Conservation (phyloP, 2,113 vertebrate species). For the Chelonoidis abingdonii region DNA sequence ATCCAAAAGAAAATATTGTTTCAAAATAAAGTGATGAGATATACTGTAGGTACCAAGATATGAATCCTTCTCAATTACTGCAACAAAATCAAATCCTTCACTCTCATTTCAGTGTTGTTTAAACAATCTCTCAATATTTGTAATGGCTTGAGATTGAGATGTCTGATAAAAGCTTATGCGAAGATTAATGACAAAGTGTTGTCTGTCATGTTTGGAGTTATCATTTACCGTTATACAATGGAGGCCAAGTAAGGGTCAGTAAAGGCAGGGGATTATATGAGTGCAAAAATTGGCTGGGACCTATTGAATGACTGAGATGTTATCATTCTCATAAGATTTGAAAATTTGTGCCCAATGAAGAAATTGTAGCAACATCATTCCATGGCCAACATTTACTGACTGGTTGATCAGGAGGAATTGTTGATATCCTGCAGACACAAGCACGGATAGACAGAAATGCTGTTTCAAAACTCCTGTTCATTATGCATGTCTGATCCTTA, state of each 20-base stretch:
- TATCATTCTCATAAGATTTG: slow-evolving; percentile 7
- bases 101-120: background rate
- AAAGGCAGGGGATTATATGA: slow-evolving; percentile 36
- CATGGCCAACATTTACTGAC: background rate
- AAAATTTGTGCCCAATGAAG: background rate
- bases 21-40: background rate
- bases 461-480: background rate
- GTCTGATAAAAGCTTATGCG: slow-evolving; percentile 24
- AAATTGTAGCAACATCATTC: background rate
- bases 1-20: background rate
- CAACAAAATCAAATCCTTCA: background rate
- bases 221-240: slow-evolving; percentile 16
- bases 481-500: background rate
- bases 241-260: background rate
- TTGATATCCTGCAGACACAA: background rate
- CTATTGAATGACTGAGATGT: background rate
- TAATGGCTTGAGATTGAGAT: slow-evolving; percentile 26
- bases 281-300: slow-evolving; percentile 24
- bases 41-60: background rate
- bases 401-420: background rate
- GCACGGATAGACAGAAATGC: background rate
- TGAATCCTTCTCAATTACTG: background rate
- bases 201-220: slow-evolving; percentile 4
- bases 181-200: slow-evolving; percentile 42
- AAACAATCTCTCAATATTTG: slow-evolving; percentile 17